Conservation (phyloP, 1,140 invertebrate species). For the Drosophila kepulauana region DNA sequence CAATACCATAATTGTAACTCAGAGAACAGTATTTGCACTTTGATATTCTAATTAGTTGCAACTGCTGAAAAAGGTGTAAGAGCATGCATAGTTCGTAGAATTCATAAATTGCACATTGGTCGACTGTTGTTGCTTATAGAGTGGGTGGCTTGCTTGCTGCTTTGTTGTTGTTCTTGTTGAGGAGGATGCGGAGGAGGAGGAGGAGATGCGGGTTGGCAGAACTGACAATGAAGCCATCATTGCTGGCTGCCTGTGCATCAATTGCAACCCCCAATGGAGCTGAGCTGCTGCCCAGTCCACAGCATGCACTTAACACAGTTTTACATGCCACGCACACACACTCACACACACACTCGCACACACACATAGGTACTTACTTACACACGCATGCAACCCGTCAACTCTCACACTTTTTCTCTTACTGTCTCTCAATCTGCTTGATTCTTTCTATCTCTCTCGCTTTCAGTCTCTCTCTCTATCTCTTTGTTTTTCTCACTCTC, state of each 20-base stretch:
- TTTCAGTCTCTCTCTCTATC: neutral
- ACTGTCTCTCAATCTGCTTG: slow-evolving; percentile 4
- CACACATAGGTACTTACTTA: neutral
- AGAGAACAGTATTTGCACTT: too few relatives aligned
- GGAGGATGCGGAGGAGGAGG: neutral
- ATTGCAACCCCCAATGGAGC: slow-evolving; percentile 47
- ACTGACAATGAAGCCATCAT: slow-evolving; percentile 73
- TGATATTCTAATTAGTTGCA: neutral
- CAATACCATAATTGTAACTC: too few relatives aligned
- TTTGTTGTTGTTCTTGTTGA: slow-evolving; percentile 25
- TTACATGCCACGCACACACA: slow-evolving; percentile 31
- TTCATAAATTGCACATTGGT: neutral
- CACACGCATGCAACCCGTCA: neutral
- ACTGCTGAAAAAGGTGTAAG: neutral
- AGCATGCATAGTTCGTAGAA: neutral
- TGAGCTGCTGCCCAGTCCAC: slow-evolving; percentile 33
- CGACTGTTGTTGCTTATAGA: neutral
- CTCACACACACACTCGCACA: slow-evolving; percentile 10
- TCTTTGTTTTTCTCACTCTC: slow-evolving; percentile 2
- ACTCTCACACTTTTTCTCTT: slow-evolving; percentile 12
- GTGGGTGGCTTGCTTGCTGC: neutral
- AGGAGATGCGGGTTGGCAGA: neutral
- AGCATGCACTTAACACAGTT: slow-evolving; percentile 76
- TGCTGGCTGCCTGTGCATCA: slow-evolving; percentile 44
- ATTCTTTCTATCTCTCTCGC: neutral